Percentiles rank a stretch among this genome's conserved stretches.
phyloP scores from a whole-genome alignment of 2,113 vertebrate genomes.

The Actinemys pallida region DNA sequence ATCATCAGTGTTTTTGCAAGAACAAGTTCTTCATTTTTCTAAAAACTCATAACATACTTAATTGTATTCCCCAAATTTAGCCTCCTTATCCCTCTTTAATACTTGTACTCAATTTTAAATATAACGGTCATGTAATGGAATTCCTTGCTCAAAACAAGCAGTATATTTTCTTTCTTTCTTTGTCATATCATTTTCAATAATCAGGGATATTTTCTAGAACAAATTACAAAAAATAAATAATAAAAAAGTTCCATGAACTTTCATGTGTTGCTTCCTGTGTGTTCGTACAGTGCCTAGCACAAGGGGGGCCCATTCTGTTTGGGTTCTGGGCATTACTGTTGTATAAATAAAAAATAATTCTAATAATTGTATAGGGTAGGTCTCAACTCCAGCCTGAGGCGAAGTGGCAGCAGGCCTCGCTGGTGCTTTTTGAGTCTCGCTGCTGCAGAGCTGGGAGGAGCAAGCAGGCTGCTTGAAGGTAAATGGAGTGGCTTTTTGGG shows the following conservation, averaged over 20 bases:
- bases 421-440: background rate
- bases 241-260: background rate
- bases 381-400: background rate
- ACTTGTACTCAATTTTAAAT: slow-evolving; percentile 24
- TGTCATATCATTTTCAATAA: slow-evolving; percentile 14
- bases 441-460: background rate
- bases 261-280: background rate
- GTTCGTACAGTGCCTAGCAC: background rate
- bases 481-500: background rate
- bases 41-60: slow-evolving; percentile 5
- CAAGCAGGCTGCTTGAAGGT: background rate
- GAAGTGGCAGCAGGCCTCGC: background rate
- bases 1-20: background rate
- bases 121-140: slow-evolving; percentile 22
- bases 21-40: slow-evolving; percentile 40
- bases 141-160: slow-evolving; percentile 31
- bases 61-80: background rate
- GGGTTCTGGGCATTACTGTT: background rate
- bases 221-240: slow-evolving; percentile 16
- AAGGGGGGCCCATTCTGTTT: background rate
- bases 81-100: background rate
- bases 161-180: slow-evolving; percentile 20
- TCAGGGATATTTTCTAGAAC: slow-evolving; percentile 17
- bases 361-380: background rate
- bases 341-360: background rate